phyloP scores from a whole-genome alignment of 2,888 invertebrate genomes.

The Andrena praecox region DNA sequence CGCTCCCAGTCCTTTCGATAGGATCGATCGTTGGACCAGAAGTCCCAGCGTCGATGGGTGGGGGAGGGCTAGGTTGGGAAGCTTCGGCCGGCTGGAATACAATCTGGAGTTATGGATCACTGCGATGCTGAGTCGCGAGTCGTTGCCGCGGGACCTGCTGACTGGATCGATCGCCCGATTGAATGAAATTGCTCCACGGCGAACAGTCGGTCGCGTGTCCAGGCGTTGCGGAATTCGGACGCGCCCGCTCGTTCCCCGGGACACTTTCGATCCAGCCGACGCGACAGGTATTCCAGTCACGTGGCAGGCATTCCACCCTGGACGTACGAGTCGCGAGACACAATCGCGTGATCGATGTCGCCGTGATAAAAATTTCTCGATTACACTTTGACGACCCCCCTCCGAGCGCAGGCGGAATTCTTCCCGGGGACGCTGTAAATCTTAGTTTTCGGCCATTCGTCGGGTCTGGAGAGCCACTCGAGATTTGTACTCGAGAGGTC shows the following conservation, averaged over 20 bases:
- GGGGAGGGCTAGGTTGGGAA: not conserved
- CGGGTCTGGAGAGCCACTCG: conserved; percentile 49
- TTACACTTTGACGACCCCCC: conserved; percentile 45
- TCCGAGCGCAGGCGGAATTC: conserved; percentile 42
- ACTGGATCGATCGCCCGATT: conserved; percentile 48
- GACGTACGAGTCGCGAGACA: not conserved
- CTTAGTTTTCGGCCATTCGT: conserved; percentile 46
- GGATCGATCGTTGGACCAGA: conserved; percentile 52
- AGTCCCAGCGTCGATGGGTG: conserved; percentile 29
- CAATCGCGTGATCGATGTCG: conserved; percentile 28
- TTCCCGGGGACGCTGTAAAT: conserved; percentile 56
- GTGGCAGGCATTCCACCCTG: conserved; percentile 21
- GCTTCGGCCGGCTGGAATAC: conserved; percentile 37
- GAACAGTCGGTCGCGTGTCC: not conserved
- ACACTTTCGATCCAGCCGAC: conserved; percentile 16
- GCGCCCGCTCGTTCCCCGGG: not conserved
- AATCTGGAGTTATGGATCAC: conserved; percentile 64
- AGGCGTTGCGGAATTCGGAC: not conserved
- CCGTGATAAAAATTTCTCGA: conserved; percentile 58
- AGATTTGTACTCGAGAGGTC: conserved; percentile 62
- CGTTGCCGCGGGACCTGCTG: not conserved
- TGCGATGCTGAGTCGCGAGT: conserved; percentile 34
- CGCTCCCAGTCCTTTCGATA: conserved; percentile 37
- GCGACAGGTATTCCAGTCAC: conserved; percentile 40
- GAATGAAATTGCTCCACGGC: conserved; percentile 39